Base-by-base conservation (phyloP, 2,113 vertebrate genomes). In the Gallinago undulata region DNA sequence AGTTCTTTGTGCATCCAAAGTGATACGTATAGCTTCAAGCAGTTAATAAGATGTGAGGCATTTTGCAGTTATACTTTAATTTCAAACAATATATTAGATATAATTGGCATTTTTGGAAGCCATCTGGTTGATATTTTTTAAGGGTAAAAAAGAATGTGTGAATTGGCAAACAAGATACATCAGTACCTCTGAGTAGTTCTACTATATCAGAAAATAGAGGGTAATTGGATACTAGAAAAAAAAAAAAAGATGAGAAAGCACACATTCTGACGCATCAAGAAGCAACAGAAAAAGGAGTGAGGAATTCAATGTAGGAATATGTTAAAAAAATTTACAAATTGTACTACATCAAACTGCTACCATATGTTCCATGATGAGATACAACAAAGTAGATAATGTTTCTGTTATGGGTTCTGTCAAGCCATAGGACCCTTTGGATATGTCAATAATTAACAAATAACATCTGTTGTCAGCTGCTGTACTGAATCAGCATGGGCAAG, bases 401-500 rank as follows among this genome's bases (percentile, higher is more conserved):
- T 84, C 73, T 87, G 50, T 84, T 82, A 50, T 0, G 0, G 3
- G 60, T 87, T 79, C 83, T 91, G 66, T 92, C 83, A 94, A 95
- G 77, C 94, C 80, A 47, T 45, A 47, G 94, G 74, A 76, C 89
- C 67, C 89, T 91, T 94, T 93, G 81, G 62, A 89, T 92, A 25
- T 92, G 91, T 89, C 93, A 94, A 45, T 94, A 97, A 96, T 96
- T 95, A 95, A 94, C 74, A 93, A 87, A 82, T 92, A 93, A 69
- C 89, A 89, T 85, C 92, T 96, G 94, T 76, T 94, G 80, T 93
- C 89, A 97, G 37, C 89, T 95, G 89, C 81, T 96, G 86, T 69
- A 82, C 35, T 87, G 89, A 62, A 93, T 87, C 91, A 94, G 87
- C 70, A 53, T 6, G 74, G 77, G 50, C 70, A 82, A 41, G 84